Base-by-base conservation (phyloP, 2,113 vertebrate genomes). In the Glaucomys volans region DNA sequence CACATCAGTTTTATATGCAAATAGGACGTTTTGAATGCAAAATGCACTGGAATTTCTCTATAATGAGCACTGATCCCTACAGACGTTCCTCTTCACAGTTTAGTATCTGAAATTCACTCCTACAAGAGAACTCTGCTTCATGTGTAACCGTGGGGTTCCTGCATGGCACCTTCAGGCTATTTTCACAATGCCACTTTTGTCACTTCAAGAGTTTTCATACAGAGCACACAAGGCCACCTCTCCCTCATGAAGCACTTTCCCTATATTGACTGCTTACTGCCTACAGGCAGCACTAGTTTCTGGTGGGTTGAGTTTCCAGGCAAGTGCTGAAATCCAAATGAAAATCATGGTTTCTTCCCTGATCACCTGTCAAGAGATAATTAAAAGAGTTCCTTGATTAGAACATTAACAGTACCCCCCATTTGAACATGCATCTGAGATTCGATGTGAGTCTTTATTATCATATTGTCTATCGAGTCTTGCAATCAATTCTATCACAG, bases 131-230 rank as follows among this genome's bases (percentile, higher is more conserved):
- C 32, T 57, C 67, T 14, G 54, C 8, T 40, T 35, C 47, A 1
- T 17, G 28, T 40, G 11, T 22, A 47, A 16, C 22, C 2, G 0
- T 22, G 26, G 67, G 52, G 20, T 13, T 89, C 79, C 57, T 75
- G 32, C 30, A 16, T 5, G 44, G 2, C 0, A 0, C 7, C 20
- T 1, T 20, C 1, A 4, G 4, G 0, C 32, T 16, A 2, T 37
- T 35, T 59, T 32, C n/a, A 44, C 3, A 81, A 62, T 3, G 76
- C 18, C 20, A 18, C 26, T 20, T 18, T 20, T 66, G 54, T 18
- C 42, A 5, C 13, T 76, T 10, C 5, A 12, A 1, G 76, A 22
- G 20, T 47, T 90, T 82, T 76, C 40, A 26, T 13, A 3, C 20
- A 37, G 50, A 42, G 18, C 44, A 24, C 18, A 54, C 40, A 76